Percentiles rank a stretch among this genome's conserved stretches.
Conservation (phyloP, 2,797 vertebrate species). For the Chaunax sp. region DNA sequence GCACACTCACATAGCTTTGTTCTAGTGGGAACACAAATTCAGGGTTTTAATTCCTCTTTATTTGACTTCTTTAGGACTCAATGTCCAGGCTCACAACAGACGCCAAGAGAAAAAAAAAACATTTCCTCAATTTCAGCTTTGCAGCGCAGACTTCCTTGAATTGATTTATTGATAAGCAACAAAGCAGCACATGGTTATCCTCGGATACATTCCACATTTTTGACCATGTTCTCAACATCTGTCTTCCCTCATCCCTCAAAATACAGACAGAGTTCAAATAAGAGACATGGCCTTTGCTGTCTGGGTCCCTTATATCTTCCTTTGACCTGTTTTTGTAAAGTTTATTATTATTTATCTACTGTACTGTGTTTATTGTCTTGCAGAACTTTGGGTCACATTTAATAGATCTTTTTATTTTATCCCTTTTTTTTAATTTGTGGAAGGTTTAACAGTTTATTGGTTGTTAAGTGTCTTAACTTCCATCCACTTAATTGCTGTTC, state of each 20-base stretch:
- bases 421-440: background rate
- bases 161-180: constrained; percentile 58
- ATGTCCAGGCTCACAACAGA: constrained; percentile 34
- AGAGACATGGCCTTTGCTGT: background rate
- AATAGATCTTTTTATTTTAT: background rate
- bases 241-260: constrained; percentile 4
- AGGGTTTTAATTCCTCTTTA: constrained; percentile 18
- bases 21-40: constrained; percentile 2
- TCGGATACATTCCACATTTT: constrained; percentile 1
- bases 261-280: constrained; percentile 3
- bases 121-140: constrained; percentile 44
- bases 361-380: background rate
- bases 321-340: background rate
- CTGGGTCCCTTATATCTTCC: constrained; percentile 3
- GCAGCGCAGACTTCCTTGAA: constrained; percentile 32
- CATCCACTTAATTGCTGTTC: background rate
- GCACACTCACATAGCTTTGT: background rate
- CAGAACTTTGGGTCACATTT: background rate
- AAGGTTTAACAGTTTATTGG: background rate
- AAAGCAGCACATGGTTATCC: constrained; percentile 33
- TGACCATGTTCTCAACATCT: background rate
- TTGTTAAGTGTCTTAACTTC: background rate
- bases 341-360: background rate
- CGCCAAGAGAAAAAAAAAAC: constrained; percentile 17
- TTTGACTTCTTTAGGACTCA: constrained; percentile 20